Evolutionary conservation across 92 coral and sea anemone genomes (phyloP).

Genomic region (Umimayanthus chanpuru): DNA sequence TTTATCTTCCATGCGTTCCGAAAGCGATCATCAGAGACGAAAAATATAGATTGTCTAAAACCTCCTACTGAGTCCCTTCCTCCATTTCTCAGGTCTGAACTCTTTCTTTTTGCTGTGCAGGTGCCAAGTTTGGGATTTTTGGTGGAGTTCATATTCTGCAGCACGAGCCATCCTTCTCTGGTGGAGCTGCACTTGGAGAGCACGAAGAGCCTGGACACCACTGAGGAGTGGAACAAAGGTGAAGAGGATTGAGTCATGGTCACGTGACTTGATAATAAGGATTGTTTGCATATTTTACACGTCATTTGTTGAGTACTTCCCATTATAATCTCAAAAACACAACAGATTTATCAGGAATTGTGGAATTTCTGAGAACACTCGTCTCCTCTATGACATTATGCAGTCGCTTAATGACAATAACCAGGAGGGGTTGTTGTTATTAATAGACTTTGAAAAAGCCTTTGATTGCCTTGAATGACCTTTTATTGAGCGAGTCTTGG

Average conservation of each 20-base stretch:
- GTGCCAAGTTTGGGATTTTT: constrained; percentile 17
- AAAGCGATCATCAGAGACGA: no score
- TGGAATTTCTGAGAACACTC: no score
- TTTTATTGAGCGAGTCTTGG: constrained; percentile 34
- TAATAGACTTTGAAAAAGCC: neutral
- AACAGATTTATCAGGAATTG: no score
- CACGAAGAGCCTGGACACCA: constrained; percentile 30
- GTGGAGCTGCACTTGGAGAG: constrained; percentile 31
- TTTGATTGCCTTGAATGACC: constrained; percentile 35
- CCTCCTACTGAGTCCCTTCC: neutral
- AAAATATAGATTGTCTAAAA: neutral
- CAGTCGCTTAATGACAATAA: no score
- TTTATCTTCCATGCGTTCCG: no score
- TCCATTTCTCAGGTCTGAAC: neutral
- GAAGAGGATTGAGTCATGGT: neutral
- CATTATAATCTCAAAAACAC: no score
- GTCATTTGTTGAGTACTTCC: no score
- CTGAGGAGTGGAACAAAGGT: constrained; percentile 34
- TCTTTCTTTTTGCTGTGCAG: neutral
- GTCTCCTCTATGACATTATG: no score
- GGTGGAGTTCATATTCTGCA: constrained; percentile 4
- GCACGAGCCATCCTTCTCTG: constrained; percentile 5
- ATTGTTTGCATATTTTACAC: no score
- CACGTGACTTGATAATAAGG: neutral
- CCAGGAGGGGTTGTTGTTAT: no score